Conservation (phyloP, 2,797 vertebrate genomes). For the Rousettus madagascariensis region DNA sequence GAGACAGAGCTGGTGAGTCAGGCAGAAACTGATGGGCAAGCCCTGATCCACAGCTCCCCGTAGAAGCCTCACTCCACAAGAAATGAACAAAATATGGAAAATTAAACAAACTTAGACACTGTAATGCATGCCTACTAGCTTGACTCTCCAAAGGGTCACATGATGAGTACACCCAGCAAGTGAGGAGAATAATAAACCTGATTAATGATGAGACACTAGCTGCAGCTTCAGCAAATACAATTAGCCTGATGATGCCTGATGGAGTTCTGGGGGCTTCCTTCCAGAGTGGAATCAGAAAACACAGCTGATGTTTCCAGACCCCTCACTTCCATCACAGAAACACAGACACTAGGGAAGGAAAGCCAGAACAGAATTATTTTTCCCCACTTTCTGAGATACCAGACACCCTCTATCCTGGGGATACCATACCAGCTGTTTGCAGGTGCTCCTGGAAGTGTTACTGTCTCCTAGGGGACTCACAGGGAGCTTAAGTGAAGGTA, state of each 20-base stretch:
- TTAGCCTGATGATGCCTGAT: neutral
- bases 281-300: neutral
- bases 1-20: neutral
- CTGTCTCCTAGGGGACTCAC: neutral
- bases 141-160: slow-evolving; percentile 63
- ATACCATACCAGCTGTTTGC: neutral
- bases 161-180: neutral
- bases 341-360: neutral
- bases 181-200: neutral
- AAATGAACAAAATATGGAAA: slow-evolving; percentile 10
- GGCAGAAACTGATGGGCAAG: neutral
- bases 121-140: neutral
- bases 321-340: neutral
- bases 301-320: slow-evolving; percentile 58
- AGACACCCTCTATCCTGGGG: neutral
- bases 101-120: slow-evolving; percentile 3
- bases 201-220: neutral
- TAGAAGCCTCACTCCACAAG: neutral
- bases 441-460: neutral
- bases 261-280: slow-evolving; percentile 1
- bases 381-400: neutral
- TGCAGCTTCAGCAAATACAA: neutral
- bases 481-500: accelerated
- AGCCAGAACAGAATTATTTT: neutral
- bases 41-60: neutral